Base-by-base conservation (phyloP, 2,888 invertebrate genomes). In the Coecobrya sp. region DNA sequence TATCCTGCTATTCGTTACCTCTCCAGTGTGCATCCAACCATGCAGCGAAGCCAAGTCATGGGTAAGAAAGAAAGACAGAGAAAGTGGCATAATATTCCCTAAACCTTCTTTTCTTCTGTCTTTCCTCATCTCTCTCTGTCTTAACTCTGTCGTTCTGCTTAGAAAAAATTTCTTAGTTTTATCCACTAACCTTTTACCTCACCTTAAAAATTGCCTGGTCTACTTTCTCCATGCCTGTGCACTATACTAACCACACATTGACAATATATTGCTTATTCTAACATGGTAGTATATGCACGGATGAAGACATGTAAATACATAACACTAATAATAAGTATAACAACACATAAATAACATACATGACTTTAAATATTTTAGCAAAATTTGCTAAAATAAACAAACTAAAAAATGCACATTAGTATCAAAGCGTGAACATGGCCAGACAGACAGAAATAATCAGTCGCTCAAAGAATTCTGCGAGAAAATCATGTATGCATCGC, bases 1-100 rank as follows among this genome's bases (percentile, higher is more conserved):
- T 59, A 59, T 82, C 62, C 42, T 81, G 49, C 45, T 5, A 52
- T 81, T 55, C 81, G 25, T 55, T 82, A 16, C n/a, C 81, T 52
- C 19, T 82, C 62, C 65, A 42, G 2, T 65, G 84, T 45, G 59
- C 45, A 85, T 36, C 65, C 30, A 65, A 85, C 59, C 84, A 16
- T 65, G 59, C 36, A 13, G 62, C 10, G 65, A 65, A 65, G 65
- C 27, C 65, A 27, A 27, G 65, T 65, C 65, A 27, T 65, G 65
- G 27, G 27, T 10, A 27, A 65, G 65, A 65, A 27, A n/a, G 65
- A 65, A 0, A 19, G n/a, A 55, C 25, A 59, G 62, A 82, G 36
- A 52, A 76, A 81, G 76, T 81, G 52, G 81, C 11, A 81, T 81
- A 49, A 81, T 81, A 81, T 52, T 52, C 27, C 81, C 27, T 52